Evolutionary conservation across 1,140 invertebrate species (phyloP).

Genomic region (Pogonognathellus flavescens): DNA sequence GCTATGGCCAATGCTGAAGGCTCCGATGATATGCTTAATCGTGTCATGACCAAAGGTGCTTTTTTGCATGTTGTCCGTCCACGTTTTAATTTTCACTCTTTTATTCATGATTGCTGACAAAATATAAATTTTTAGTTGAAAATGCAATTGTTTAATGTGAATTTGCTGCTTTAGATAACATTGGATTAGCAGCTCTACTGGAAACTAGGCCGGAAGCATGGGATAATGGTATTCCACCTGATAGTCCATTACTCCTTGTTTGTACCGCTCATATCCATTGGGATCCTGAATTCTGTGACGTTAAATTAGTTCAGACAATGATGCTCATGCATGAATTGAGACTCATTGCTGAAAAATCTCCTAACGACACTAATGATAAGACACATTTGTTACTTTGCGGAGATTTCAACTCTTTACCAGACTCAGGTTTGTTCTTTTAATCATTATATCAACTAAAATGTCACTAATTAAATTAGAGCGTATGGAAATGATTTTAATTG

Average conservation of each 20-base stretch:
- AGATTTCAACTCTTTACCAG: constrained; percentile 98
- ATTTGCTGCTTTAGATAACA: constrained; percentile 82
- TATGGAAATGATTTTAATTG: background rate
- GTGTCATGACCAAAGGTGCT: constrained; percentile 93
- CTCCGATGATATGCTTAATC: constrained; percentile 97
- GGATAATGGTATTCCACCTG: constrained; percentile 87
- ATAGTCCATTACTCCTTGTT: constrained; percentile 89
- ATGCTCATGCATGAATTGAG: constrained; percentile 96
- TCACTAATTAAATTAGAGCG: too few relatives aligned
- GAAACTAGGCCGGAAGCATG: constrained; percentile 94
- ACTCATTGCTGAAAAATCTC: constrained; percentile 82
- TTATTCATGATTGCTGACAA: too few relatives aligned
- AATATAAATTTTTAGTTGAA: background rate
- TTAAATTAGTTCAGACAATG: constrained; percentile 99
- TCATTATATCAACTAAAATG: too few relatives aligned
- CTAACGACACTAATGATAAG: constrained; percentile 78
- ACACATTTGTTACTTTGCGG: constrained; percentile 96
- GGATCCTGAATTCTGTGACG: constrained; percentile 99
- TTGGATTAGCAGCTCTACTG: constrained; percentile 93
- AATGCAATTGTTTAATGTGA: background rate
- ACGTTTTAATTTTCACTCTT: too few relatives aligned
- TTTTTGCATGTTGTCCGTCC: too few relatives aligned
- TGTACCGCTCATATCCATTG: constrained; percentile 99
- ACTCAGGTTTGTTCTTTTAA: constrained; percentile 80
- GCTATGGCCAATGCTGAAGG: constrained; percentile 81